These are phyloP conservation scores for Phenganax subtilis DNA, from an alignment of 92 coral and sea anemone species.

Conservation along the genomic window DNA sequence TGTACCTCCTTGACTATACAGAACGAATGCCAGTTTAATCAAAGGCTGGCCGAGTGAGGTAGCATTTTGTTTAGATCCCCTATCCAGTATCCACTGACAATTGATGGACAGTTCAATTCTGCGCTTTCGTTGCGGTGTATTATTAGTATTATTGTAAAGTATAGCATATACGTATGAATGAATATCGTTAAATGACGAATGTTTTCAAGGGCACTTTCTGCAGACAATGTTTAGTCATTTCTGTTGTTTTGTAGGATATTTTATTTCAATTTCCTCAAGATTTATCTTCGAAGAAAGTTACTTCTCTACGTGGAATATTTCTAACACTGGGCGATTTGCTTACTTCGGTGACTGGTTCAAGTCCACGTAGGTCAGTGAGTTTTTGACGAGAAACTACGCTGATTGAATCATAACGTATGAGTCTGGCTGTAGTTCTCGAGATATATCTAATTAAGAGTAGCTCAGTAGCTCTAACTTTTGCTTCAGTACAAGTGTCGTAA, in stretches of 20 bases:
- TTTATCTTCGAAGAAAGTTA: slow-evolving; percentile 55
- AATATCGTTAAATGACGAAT: background rate
- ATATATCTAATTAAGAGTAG: slow-evolving; percentile 30
- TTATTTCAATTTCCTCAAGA: slow-evolving; percentile 81
- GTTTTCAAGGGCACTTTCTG: background rate
- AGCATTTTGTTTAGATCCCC: too few species aligned
- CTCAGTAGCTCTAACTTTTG: slow-evolving; percentile 40
- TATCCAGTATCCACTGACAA: too few species aligned
- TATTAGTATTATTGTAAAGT: too few species aligned
- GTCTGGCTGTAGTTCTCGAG: too few species aligned
- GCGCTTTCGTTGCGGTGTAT: too few species aligned
- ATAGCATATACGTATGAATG: too few species aligned
- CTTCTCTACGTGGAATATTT: slow-evolving; percentile 83
- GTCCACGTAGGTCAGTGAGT: slow-evolving; percentile 63
- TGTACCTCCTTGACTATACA: too few species aligned
- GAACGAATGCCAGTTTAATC: too few species aligned
- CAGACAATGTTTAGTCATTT: background rate
- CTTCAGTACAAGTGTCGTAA: slow-evolving; percentile 64
- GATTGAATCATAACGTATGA: too few species aligned
- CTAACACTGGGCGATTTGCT: slow-evolving; percentile 85
- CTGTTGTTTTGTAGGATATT: slow-evolving; percentile 60
- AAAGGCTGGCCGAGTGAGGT: too few species aligned
- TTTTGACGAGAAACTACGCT: too few species aligned
- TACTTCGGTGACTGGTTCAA: slow-evolving; percentile 78
- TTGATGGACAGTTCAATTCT: too few species aligned